Base-by-base conservation (phyloP, 92 coral and sea anemone species). In the Umimayanthus kanabou region DNA sequence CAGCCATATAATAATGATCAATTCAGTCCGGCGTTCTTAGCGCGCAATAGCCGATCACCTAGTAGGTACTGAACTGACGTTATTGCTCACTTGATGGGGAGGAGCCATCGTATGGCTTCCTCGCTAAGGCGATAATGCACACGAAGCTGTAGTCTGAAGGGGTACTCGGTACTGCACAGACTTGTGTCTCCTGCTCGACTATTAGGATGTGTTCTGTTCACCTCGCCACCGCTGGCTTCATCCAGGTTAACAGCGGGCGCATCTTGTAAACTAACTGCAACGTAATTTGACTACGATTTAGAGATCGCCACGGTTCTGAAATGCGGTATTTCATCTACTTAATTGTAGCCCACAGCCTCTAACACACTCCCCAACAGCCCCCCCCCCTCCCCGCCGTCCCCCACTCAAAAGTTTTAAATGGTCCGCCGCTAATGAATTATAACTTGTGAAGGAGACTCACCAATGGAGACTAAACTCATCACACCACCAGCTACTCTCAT, bases 41-140 rank as follows among this genome's bases (percentile, higher is more conserved):
- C 10, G 18, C 4, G 10, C 20, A 11, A 2, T 2, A 53, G 58
- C 58, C 58, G 58, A 53, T 53, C 58, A 53, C 18, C 18, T 9
- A 0, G 20, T 53, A 53, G 20, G 18, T 53, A 53, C 29, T 74
- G 57, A n/a, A 28, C 57, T 39, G 4, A 39, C 20, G 33, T 39
- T 39, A 6, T 15, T 33, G 39, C 93, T 77, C 86, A 95, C 98
- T 93, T 91, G 85, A 95, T 65, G 14, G 94, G 76, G 33, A 93
- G 78, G 5, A 95, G 93, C 76, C 94, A 95, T 73, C 98, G 80
- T 4, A 95, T 90, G 1, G 98, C 93, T 76, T 93, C 98, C 80
- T 95, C 98, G 53, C 95, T 93, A 39, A 95, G 89, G 88, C 98
- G 89, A 88, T 93, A 95, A 47, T 89, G 95, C 8, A 92, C 95